Base-by-base conservation (phyloP, 2,888 invertebrate species). In the Abscondita cerata region DNA sequence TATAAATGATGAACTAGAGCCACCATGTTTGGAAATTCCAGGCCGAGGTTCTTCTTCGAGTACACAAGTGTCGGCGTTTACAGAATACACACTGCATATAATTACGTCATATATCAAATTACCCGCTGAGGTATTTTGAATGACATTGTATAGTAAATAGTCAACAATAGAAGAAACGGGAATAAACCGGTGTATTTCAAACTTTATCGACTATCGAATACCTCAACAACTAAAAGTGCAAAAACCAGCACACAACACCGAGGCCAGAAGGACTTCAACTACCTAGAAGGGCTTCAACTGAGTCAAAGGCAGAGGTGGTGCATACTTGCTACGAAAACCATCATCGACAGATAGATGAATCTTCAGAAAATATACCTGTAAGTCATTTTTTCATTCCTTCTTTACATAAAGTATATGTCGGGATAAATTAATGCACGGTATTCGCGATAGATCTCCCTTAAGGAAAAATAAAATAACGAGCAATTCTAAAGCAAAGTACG, bases 181-280 rank as follows among this genome's bases (percentile, higher is more conserved):
- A 38, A 38, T 38, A 8, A 33, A 33, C 38, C 38, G 38, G n/a
- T 38, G 38, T 38, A 38, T 38, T 38, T 4, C 38, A 38, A 38
- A 38, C 38, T 38, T 38, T n/a, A 8, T 38, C 13, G 13, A 13
- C n/a, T 33, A 33, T 33, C 33, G 6, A 33, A 38, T 12, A 38
- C 12, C n/a, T 13, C n/a, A n/a, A n/a, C n/a, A n/a, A n/a, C n/a
- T n/a, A n/a, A n/a, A n/a, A n/a, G n/a, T n/a, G n/a, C n/a, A n/a
- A n/a, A n/a, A n/a, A n/a, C n/a, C n/a, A n/a, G n/a, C n/a, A n/a
- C n/a, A n/a, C n/a, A n/a, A n/a, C n/a, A n/a, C n/a, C n/a, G n/a
- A n/a, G n/a, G n/a, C n/a, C n/a, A n/a, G n/a, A n/a, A n/a, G n/a
- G n/a, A n/a, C n/a, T n/a, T n/a, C n/a, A n/a, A n/a, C n/a, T n/a